Evolutionary conservation across 2,797 vertebrate species (phyloP), one percentile per base, ranked within the genome.

Genomic region (Ptychadena robeensis): DNA sequence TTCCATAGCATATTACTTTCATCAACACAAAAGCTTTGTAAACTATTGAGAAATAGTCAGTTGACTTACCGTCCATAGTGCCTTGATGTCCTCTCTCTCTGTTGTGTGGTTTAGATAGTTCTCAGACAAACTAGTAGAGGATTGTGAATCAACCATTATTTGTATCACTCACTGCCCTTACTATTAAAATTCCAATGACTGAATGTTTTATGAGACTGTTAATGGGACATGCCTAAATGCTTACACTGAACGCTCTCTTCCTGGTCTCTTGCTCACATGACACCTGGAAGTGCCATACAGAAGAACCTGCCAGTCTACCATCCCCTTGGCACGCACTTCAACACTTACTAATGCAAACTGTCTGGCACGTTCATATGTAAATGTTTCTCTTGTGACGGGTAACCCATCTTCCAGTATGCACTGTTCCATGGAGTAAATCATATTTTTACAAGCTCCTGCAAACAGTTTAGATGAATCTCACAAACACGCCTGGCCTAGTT

Each of bases 161-260:
- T 85, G 77, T 85, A 85, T 80, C 76, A 68, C 25, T 37, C 53
- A 34, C 70, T 80, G 31, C n/a, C 48, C 77, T 75, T 27, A 32
- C 77, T 75, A 80, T 85, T 85, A 85, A 85, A 85, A 85, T 85
- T 80, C 82, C 82, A 18, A 25, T 80, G 82, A 68, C 53, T 74
- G 73, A 82, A 28, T 82, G 63, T 84, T 85, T 85, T 85, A 85
- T 80, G 48, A 77, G 71, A 61, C 2, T 34, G 25, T 70, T 69
- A 80, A 85, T 85, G 35, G 64, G 64, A 85, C 71, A 85, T 85
- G 77, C 76, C 82, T 85, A 63, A 61, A 75, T 70, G 71, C 77
- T 85, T 80, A 80, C 71, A 75, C 12, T 34, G 6, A 34, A 64
- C n/a, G 27, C 6, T 71, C 35, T 63, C 74, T 72, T 83, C 81